A percentile compares a stretch with the other conserved stretches of the same genome.
Evolutionary conservation across 1,140 invertebrate genomes (phyloP).

Genomic region (Drosophila kikkawai): DNA sequence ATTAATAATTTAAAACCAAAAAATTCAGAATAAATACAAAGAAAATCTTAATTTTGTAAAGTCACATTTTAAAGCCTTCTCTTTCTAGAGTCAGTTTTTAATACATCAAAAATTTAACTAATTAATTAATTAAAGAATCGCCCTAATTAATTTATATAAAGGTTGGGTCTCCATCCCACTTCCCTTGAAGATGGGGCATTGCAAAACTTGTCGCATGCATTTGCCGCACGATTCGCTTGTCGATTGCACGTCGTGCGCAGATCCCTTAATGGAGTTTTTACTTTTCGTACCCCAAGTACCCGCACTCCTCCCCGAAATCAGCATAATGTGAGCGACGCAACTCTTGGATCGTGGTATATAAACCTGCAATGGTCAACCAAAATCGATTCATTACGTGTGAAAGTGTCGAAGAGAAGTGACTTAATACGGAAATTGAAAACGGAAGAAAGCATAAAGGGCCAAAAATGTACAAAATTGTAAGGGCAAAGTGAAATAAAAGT

Average conservation of each 20-base stretch:
- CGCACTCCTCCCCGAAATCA: slow-evolving; percentile 35
- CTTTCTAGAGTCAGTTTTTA: neutral
- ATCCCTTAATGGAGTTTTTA: slow-evolving; percentile 72
- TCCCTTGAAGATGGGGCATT: slow-evolving; percentile 41
- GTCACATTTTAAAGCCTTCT: neutral
- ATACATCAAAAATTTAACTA: no score
- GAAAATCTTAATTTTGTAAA: neutral
- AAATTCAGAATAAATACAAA: neutral
- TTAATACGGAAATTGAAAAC: slow-evolving; percentile 40
- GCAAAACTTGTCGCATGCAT: slow-evolving; percentile 76
- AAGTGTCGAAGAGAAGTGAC: slow-evolving; percentile 61
- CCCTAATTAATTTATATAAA: slow-evolving; percentile 3
- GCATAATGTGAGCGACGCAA: slow-evolving; percentile 31
- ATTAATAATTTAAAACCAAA: no score
- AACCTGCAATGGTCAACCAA: slow-evolving; percentile 54
- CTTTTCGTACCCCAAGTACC: slow-evolving; percentile 35
- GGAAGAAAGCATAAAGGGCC: slow-evolving; percentile 14
- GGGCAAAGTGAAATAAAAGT: slow-evolving; percentile 16
- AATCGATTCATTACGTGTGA: slow-evolving; percentile 73
- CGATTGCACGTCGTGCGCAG: slow-evolving; percentile 70
- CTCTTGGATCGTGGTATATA: slow-evolving; percentile 60
- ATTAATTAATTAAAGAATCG: neutral
- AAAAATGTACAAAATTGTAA: slow-evolving; percentile 56
- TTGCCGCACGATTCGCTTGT: slow-evolving; percentile 77
- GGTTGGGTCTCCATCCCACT: neutral